A percentile compares a stretch with the other conserved stretches of the same genome.
Conservation (phyloP, 2,888 invertebrate species). For the Byasa hedistus region DNA sequence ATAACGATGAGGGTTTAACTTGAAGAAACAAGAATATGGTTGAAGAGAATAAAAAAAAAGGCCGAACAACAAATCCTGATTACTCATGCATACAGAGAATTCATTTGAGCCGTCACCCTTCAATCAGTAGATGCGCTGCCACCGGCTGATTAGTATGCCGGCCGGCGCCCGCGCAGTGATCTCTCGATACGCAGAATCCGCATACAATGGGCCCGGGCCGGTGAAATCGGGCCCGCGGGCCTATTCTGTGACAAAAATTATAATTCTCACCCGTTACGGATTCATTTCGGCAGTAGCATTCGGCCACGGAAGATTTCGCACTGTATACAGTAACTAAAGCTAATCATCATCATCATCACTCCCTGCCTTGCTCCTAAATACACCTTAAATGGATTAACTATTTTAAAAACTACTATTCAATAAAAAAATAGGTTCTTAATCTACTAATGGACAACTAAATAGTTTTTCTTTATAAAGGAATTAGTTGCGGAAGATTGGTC, state of each 20-base stretch:
- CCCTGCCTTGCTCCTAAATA: too few species aligned
- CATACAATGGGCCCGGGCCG: constrained; percentile 56
- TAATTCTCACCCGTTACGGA: constrained; percentile 23
- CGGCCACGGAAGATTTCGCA: background rate
- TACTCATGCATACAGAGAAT: constrained; percentile 27
- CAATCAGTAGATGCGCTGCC: constrained; percentile 21
- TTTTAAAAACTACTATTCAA: too few species aligned
- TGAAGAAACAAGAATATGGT: too few species aligned
- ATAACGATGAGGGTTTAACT: background rate
- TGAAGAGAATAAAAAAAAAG: background rate
- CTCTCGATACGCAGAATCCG: constrained; percentile 75
- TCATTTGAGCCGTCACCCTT: constrained; percentile 23
- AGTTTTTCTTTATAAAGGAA: too few species aligned
- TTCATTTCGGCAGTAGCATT: constrained; percentile 12
- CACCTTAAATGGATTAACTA: too few species aligned
- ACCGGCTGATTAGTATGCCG: constrained; percentile 52
- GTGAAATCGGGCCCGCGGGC: constrained; percentile 48
- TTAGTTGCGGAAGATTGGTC: too few species aligned
- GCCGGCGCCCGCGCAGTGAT: constrained; percentile 45
- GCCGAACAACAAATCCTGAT: constrained; percentile 10
- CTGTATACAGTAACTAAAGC: background rate
- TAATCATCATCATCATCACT: too few species aligned
- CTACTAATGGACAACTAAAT: too few species aligned
- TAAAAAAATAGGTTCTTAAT: too few species aligned
- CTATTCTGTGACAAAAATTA: constrained; percentile 34